These are phyloP conservation scores for Strix uralensis DNA, from an alignment of 2,113 vertebrate genomes.

Conservation along the genomic window DNA sequence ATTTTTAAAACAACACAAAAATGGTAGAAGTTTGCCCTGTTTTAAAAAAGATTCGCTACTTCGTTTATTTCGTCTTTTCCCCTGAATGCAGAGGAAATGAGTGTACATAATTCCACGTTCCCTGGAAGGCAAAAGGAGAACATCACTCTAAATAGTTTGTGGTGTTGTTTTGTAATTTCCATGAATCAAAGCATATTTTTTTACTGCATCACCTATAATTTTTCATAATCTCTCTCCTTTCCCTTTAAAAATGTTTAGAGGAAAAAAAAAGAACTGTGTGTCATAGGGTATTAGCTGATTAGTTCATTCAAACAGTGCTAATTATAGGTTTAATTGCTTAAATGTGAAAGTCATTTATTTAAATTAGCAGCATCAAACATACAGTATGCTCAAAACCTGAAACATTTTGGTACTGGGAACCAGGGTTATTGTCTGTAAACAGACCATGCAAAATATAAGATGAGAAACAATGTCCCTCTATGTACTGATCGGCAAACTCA, in stretches of 20 bases:
- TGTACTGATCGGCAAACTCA: constrained; percentile 65
- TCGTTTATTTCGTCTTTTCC: background rate
- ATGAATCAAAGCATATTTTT: constrained; percentile 9
- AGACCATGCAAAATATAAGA: constrained; percentile 46
- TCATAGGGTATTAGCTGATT: constrained; percentile 46
- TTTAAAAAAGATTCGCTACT: background rate
- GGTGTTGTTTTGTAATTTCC: constrained; percentile 26
- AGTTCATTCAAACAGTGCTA: constrained; percentile 48
- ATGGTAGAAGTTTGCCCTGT: background rate
- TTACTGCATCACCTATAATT: background rate
- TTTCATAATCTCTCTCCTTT: constrained; percentile 14
- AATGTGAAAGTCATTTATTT: constrained; percentile 57
- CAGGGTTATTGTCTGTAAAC: constrained; percentile 23
- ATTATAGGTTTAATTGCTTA: constrained; percentile 52
- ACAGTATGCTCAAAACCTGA: constrained; percentile 41
- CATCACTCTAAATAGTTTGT: constrained; percentile 10
- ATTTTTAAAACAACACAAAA: background rate
- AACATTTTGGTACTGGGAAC: constrained; percentile 27
- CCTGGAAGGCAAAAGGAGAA: constrained; percentile 31
- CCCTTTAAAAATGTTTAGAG: constrained; percentile 48
- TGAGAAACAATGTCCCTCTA: constrained; percentile 58
- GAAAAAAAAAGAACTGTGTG: background rate
- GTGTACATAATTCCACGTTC: constrained; percentile 26
- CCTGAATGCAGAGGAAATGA: constrained; percentile 7
- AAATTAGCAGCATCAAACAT: constrained; percentile 62